Percentiles rank a stretch among this genome's conserved stretches.
phyloP scores from a whole-genome alignment of 2,113 vertebrate species.

The Gallinago undulata region DNA sequence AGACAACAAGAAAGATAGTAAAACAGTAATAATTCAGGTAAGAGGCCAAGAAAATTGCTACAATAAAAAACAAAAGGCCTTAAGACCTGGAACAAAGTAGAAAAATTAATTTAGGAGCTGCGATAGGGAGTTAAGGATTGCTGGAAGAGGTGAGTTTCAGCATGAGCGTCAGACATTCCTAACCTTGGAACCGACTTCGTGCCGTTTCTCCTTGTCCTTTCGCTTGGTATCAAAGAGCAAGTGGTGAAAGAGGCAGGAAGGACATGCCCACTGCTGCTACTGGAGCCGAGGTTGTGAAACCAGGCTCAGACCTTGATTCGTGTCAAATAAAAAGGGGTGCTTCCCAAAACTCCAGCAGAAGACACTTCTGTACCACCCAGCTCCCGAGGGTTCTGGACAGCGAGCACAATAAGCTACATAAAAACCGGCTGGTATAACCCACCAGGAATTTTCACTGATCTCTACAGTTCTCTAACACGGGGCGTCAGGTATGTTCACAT shows the following conservation, averaged over 20 bases:
- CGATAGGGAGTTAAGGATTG: neutral
- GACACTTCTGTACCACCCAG: neutral
- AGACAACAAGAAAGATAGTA: neutral
- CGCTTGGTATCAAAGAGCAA: neutral
- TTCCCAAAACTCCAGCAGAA: neutral
- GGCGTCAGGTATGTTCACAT: neutral
- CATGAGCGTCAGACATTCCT: neutral
- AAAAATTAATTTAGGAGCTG: neutral
- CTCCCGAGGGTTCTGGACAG: neutral
- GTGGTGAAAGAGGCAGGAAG: neutral
- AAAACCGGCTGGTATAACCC: neutral
- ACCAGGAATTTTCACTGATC: neutral
- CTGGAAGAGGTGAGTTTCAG: neutral
- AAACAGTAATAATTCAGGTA: neutral
- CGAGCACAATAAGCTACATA: neutral
- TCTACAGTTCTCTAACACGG: rapidly evolving
- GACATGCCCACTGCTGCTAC: neutral
- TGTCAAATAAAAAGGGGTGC: neutral
- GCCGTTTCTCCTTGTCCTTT: neutral
- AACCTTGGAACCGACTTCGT: neutral
- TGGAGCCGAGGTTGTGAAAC: neutral
- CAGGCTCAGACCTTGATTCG: neutral
- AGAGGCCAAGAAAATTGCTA: neutral
- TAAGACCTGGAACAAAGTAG: neutral
- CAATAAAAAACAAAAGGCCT: neutral